These are phyloP conservation scores for Rhipidura dahli DNA, from an alignment of 2,113 vertebrate genomes.

Conservation along the genomic window DNA sequence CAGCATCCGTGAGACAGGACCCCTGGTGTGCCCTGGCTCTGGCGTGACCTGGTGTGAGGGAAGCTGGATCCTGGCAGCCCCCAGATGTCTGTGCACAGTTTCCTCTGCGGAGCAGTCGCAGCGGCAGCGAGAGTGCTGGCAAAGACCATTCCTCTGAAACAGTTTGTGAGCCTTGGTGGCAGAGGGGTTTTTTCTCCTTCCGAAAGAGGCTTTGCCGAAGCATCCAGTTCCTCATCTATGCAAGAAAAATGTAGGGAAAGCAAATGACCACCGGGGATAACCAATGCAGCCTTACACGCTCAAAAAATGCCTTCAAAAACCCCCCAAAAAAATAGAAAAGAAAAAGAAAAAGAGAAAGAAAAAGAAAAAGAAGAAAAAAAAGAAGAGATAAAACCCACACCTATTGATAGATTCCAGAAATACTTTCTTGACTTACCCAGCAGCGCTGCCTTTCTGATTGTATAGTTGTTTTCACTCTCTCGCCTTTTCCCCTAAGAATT, in stretches of 20 bases:
- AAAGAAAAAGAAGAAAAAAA: background rate
- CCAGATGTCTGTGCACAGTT: background rate
- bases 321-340: too few species aligned
- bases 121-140: slow-evolving; percentile 32
- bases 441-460: slow-evolving; percentile 11
- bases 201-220: background rate
- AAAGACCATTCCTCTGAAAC: slow-evolving; percentile 52
- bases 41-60: slow-evolving; percentile 75
- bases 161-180: slow-evolving; percentile 70
- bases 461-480: background rate
- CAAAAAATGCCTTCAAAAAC: background rate
- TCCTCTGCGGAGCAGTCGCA: background rate
- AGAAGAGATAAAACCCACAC: background rate
- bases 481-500: background rate
- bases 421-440: slow-evolving; percentile 11
- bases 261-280: background rate
- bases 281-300: background rate
- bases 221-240: slow-evolving; percentile 57
- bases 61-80: slow-evolving; percentile 39
- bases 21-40: slow-evolving; percentile 93
- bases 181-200: slow-evolving; percentile 57
- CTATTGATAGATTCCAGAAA: slow-evolving; percentile 16
- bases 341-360: too few species aligned
- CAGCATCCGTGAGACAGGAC: slow-evolving; percentile 86
- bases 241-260: slow-evolving; percentile 61